Evolutionary conservation across 2,797 vertebrate species (phyloP), one percentile per base, ranked within the genome.

Genomic region (Gambusia yucatana): DNA sequence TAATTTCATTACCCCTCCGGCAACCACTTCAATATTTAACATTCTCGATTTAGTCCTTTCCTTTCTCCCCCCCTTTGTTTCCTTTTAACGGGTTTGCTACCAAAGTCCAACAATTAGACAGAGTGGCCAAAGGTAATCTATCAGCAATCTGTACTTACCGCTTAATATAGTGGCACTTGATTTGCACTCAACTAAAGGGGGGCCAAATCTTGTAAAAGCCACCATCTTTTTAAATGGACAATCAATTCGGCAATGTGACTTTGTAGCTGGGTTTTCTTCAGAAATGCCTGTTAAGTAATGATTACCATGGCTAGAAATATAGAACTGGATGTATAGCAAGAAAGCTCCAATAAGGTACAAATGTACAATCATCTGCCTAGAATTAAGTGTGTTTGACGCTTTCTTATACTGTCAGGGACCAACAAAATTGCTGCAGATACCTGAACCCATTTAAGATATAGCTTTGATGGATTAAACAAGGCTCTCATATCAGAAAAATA

Each of bases 21-120:
- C 94, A 92, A 92, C 86, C 92, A 87, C 93, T 95, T 94, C 89
- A 95, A 94, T 96, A 95, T 95, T 96, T 95, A 96, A 95, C 92
- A 88, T 93, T 95, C 93, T 92, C 89, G n/a, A 94, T 94, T 95
- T 92, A 92, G 92, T 87, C 73, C 83, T 77, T 72, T 47, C 63
- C 72, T 17, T n/a, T 77, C 57, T 72, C 20, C 28, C 57, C 28
- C 6, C 46, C 17, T 47, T 22, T 67, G 80, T 71, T 84, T 80
- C 81, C 63, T 87, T 85, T 89, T 85, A 93, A 90, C 83, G 77
- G 88, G 91, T 94, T 94, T 88, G 84, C 90, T 84, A 89, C 86
- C 88, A 82, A 85, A 90, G 83, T 90, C 88, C 84, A 90, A 93
- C 93, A 92, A 95, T 94, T 94, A 94, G 92, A 93, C 88, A 90